A percentile compares a stretch with the other conserved stretches of the same genome.
These are phyloP conservation scores for Xanthia icteritia DNA, from an alignment of 2,888 invertebrate genomes.

Conservation along the genomic window DNA sequence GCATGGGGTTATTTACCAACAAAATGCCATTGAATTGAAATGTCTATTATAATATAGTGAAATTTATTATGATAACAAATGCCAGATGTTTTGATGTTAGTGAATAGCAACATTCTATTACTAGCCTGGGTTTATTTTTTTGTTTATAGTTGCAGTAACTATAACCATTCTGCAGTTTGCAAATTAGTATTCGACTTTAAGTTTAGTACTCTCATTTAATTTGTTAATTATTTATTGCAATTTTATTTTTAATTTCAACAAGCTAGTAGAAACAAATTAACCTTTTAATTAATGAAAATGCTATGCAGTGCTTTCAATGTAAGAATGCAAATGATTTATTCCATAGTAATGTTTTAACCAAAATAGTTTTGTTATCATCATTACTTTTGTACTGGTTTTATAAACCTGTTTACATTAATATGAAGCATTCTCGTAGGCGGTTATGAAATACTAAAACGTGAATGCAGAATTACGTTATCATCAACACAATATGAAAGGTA, in stretches of 20 bases:
- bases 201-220: background rate
- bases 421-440: constrained; percentile 44
- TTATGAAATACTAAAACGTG: constrained; percentile 50
- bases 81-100: constrained; percentile 28
- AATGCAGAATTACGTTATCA: constrained; percentile 60
- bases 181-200: constrained; percentile 5
- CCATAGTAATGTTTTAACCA: background rate
- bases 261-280: background rate
- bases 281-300: background rate
- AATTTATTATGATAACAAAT: constrained; percentile 46
- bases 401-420: constrained; percentile 30
- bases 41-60: constrained; percentile 17
- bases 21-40: constrained; percentile 31
- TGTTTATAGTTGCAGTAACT: background rate
- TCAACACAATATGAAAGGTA: constrained; percentile 45
- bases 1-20: constrained; percentile 21
- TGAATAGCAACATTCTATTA: constrained; percentile 21
- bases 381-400: constrained; percentile 24
- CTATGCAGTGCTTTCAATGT: background rate
- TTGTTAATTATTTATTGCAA: constrained; percentile 1
- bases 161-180: background rate
- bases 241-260: constrained; percentile 2
- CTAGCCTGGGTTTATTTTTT: background rate
- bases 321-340: background rate
- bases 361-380: constrained; percentile 18